Conservation (phyloP, 2,888 invertebrate species). For the Oasisia sp. region DNA sequence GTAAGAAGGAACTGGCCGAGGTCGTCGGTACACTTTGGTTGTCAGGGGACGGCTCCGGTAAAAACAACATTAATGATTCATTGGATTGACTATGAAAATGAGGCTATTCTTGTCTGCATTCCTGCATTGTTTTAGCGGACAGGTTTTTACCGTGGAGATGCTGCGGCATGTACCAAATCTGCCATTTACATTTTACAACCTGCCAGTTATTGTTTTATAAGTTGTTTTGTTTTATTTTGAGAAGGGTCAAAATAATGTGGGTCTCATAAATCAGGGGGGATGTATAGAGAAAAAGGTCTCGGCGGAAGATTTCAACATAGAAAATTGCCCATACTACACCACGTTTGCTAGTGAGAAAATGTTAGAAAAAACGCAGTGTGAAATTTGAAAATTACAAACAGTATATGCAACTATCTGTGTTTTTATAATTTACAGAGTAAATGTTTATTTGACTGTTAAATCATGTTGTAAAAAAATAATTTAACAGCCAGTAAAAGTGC, state of each 20-base stretch:
- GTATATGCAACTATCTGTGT: background rate
- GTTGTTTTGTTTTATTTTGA: too few species aligned
- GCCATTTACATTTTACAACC: background rate
- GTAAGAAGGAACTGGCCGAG: background rate
- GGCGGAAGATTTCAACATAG: too few species aligned
- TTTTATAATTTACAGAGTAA: background rate
- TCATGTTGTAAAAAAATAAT: background rate
- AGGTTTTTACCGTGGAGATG: background rate
- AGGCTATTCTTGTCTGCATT: slow-evolving; percentile 3
- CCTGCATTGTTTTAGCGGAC: background rate
- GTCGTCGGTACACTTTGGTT: background rate
- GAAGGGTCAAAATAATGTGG: too few species aligned
- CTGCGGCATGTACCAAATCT: background rate
- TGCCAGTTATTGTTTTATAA: too few species aligned
- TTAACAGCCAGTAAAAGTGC: background rate
- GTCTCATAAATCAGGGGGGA: too few species aligned
- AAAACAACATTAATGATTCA: slow-evolving; percentile 3
- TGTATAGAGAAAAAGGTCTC: too few species aligned
- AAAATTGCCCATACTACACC: too few species aligned
- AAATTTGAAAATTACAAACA: background rate
- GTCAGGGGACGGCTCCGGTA: background rate
- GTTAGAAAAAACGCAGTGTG: too few species aligned
- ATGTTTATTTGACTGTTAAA: background rate
- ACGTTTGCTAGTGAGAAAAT: too few species aligned
- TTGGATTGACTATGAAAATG: slow-evolving; percentile 1